These are phyloP conservation scores for Agrochola lota DNA, from an alignment of 2,888 invertebrate species.

Conservation along the genomic window DNA sequence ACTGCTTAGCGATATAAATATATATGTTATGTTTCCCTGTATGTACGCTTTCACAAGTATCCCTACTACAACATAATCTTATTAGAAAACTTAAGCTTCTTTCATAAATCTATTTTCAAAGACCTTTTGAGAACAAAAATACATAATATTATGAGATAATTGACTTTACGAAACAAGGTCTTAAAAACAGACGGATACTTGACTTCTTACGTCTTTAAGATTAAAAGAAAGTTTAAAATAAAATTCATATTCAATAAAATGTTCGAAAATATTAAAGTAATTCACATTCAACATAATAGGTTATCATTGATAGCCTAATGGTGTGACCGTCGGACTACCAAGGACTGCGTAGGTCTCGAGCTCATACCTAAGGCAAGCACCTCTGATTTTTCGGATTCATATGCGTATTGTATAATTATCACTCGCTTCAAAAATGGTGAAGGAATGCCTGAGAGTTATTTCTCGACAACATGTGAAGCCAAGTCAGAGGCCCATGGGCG, in stretches of 20 bases:
- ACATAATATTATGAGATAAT: neutral
- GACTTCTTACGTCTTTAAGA: neutral
- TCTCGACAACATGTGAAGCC: no score
- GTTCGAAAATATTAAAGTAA: neutral
- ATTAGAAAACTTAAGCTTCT: conserved; percentile 12
- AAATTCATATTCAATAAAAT: neutral
- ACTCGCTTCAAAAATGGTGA: no score
- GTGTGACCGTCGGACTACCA: no score
- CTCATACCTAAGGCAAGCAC: no score
- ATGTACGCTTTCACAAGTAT: neutral
- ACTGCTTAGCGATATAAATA: neutral
- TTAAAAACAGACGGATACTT: conserved; percentile 5
- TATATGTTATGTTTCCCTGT: neutral
- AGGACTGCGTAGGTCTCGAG: no score
- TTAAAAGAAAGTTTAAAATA: neutral
- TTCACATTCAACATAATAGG: conserved; percentile 13
- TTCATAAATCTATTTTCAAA: conserved; percentile 10
- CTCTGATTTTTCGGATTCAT: no score
- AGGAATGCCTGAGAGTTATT: no score
- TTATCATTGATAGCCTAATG: no score
- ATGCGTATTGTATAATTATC: neutral
- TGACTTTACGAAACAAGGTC: neutral
- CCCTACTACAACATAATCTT: neutral
- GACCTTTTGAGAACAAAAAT: neutral
- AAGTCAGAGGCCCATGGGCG: no score